phyloP scores from a whole-genome alignment of 2,888 invertebrate species.

The Tortrix viridana region DNA sequence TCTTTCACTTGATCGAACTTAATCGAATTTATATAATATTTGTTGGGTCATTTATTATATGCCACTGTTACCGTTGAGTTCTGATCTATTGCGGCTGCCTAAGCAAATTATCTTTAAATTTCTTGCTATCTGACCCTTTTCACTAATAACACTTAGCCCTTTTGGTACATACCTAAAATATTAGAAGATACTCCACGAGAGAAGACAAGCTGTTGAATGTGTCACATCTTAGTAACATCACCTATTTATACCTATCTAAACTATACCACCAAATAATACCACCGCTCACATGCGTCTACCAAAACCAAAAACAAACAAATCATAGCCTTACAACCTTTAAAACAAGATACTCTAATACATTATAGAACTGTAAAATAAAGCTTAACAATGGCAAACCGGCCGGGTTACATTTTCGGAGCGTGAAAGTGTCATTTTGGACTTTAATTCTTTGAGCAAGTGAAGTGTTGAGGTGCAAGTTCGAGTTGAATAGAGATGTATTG shows the following conservation, averaged over 20 bases:
- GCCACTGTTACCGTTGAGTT: too few species aligned
- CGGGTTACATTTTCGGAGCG: slow-evolving; percentile 15
- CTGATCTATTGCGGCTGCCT: too few species aligned
- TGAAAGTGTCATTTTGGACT: slow-evolving; percentile 1
- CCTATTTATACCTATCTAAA: slow-evolving; percentile 69
- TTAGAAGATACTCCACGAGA: slow-evolving; percentile 45
- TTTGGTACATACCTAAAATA: slow-evolving; percentile 42
- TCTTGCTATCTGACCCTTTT: background rate
- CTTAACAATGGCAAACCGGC: slow-evolving; percentile 34
- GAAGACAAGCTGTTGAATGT: slow-evolving; percentile 58
- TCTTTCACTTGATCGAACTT: too few species aligned
- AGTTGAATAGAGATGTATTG: background rate
- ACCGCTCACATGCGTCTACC: slow-evolving; percentile 24
- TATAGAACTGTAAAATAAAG: background rate
- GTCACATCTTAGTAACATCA: slow-evolving; percentile 49
- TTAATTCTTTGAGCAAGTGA: background rate
- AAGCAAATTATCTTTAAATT: too few species aligned
- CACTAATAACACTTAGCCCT: background rate
- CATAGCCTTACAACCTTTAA: slow-evolving; percentile 2
- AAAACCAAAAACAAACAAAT: slow-evolving; percentile 22
- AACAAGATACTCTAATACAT: slow-evolving; percentile 4
- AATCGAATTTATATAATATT: too few species aligned
- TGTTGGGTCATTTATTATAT: too few species aligned
- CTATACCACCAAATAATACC: slow-evolving; percentile 52
- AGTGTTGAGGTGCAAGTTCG: background rate